Conservation (phyloP, 2,113 vertebrate species). For the Trinectes maculatus region DNA sequence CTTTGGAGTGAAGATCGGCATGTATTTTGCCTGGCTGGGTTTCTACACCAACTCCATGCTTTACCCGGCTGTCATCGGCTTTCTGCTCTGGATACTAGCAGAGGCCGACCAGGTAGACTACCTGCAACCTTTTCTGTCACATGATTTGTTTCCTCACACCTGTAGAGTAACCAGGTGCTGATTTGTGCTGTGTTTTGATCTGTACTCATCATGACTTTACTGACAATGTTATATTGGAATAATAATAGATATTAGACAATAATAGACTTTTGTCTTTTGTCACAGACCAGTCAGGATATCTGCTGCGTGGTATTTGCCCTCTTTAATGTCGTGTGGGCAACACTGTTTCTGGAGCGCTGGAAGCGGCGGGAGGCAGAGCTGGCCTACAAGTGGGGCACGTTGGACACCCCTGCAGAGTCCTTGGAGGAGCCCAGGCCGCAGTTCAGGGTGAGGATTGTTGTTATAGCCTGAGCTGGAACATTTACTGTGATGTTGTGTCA, state of each 20-base stretch:
- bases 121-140: neutral
- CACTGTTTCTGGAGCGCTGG: slow-evolving; percentile 95
- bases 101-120: slow-evolving; percentile 96
- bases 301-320: slow-evolving; percentile 96
- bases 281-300: slow-evolving; percentile 94
- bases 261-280: neutral
- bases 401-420: slow-evolving; percentile 91
- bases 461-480: neutral
- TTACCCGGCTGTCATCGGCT: slow-evolving; percentile 93
- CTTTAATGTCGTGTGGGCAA: slow-evolving; percentile 97
- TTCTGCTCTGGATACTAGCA: slow-evolving; percentile 93
- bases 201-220: no score
- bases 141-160: neutral
- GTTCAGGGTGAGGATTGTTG: slow-evolving; percentile 88
- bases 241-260: no score
- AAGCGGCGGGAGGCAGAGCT: slow-evolving; percentile 93
- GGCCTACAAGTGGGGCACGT: slow-evolving; percentile 94
- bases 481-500: neutral
- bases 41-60: slow-evolving; percentile 98
- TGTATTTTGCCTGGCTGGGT: slow-evolving; percentile 98
- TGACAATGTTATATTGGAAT: no score
- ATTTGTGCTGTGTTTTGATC: no score
- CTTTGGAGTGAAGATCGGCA: slow-evolving; percentile 96
- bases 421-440: slow-evolving; percentile 96
- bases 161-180: neutral